Evolutionary conservation across 92 coral and sea anemone species (phyloP), one percentile per base, ranked within the genome.

Genomic region (Porites evermanni): DNA sequence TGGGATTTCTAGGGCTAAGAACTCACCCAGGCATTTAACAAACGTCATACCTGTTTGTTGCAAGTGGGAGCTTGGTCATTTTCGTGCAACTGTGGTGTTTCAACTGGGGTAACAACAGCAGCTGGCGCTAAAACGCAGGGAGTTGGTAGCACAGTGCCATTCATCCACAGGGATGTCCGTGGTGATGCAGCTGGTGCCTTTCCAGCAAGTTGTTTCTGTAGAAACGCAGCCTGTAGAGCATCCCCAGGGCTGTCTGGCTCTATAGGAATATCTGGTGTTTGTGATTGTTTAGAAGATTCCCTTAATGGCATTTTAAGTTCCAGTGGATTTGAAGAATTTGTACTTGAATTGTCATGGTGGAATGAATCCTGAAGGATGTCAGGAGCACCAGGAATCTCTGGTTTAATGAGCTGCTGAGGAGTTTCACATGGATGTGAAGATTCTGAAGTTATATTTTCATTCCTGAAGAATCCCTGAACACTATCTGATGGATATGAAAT

Each of bases 101-200:
- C 74, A 64, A 32, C 53, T 14, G 80, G 10, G 3, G 87, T 29
- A 14, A 53, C 73, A 50, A 63, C 53, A 8, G 53, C 87, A 56
- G 87, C 87, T 20, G 87, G 87, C 51, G 80, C 80, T 29, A 83
- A 67, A 6, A 83, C 72, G 19, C 87, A 83, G 11, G 87, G 72
- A 11, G 87, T 52, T n/a, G 79, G 61, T 8, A 73, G 69, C 51
- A 50, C 14, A 1, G 73, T 20, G 64, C 77, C 26, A 16, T 83
- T 74, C 87, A 83, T 52, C 87, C 87, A 83, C 80, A 83, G 72
- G 24, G 87, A 83, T 51, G 87, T 83, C n/a, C 80, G 80, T 18
- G 87, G 87, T 5, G 87, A 83, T 16, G 80, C 23, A 12, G 87
- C 73, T 61, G 87, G 87, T 21, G 72, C 87, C 61, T 83, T 73